A percentile compares a stretch with the other conserved stretches of the same genome.
These are phyloP conservation scores for Oryctes rhinoceros DNA, from an alignment of 1,140 invertebrate species.

Conservation along the genomic window DNA sequence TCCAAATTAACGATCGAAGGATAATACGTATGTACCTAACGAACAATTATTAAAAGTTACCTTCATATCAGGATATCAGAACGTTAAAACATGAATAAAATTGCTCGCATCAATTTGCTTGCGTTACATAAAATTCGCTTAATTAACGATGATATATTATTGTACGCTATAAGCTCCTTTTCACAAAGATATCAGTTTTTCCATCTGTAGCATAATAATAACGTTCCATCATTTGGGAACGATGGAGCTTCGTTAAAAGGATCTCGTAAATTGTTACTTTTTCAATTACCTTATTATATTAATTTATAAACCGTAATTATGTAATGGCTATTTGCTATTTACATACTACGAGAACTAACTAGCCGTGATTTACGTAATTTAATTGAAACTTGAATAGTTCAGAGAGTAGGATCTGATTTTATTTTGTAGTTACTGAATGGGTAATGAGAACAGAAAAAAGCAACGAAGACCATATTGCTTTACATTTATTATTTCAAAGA, in stretches of 20 bases:
- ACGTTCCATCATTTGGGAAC: not conserved
- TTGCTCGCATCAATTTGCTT: not conserved
- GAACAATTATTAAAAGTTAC: too few relatives aligned
- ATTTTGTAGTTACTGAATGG: too few relatives aligned
- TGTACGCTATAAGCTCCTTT: not conserved
- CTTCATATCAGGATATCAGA: too few relatives aligned
- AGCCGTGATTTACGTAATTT: not conserved
- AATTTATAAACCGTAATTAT: too few relatives aligned
- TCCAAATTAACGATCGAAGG: too few relatives aligned
- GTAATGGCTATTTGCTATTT: not conserved
- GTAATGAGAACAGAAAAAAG: too few relatives aligned
- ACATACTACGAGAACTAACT: not conserved
- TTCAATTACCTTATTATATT: not conserved
- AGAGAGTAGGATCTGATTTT: too few relatives aligned
- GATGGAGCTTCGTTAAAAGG: not conserved
- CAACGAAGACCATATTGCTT: too few relatives aligned
- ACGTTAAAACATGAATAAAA: not conserved
- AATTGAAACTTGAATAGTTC: too few relatives aligned
- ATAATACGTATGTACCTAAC: too few relatives aligned
- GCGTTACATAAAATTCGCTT: not conserved
- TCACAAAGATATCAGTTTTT: not conserved
- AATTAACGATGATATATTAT: constrained; percentile 16
- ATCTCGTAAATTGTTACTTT: not conserved
- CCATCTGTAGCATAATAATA: not conserved
- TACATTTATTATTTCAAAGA: too few relatives aligned